phyloP scores from a whole-genome alignment of 2,888 invertebrate species.

The Physocephala rufipes region DNA sequence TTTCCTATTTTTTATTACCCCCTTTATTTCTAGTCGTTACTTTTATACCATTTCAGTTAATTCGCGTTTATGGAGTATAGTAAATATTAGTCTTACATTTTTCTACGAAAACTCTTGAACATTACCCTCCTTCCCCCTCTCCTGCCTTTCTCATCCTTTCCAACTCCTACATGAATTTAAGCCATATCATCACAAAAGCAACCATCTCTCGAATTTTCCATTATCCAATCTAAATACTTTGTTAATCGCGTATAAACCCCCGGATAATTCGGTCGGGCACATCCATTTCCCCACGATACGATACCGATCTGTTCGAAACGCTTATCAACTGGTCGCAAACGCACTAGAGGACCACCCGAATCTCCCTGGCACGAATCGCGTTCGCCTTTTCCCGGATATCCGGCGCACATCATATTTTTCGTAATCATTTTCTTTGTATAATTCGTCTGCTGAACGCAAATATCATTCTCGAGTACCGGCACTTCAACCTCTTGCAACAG shows the following conservation, averaged over 20 bases:
- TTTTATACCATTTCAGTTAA: too few relatives aligned
- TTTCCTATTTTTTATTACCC: neutral
- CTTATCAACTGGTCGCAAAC: slow-evolving; percentile 76
- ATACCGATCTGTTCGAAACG: slow-evolving; percentile 86
- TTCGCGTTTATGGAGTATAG: neutral
- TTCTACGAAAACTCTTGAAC: too few relatives aligned
- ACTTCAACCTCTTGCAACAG: slow-evolving; percentile 85
- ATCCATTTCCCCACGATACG: slow-evolving; percentile 91
- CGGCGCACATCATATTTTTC: slow-evolving; percentile 76
- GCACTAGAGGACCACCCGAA: slow-evolving; percentile 75
- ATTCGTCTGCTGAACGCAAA: slow-evolving; percentile 77
- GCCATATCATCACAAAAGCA: slow-evolving; percentile 77
- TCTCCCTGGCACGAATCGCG: slow-evolving; percentile 64
- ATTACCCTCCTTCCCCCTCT: neutral
- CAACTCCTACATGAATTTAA: neutral
- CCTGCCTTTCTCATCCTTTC: neutral
- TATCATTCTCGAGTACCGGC: slow-evolving; percentile 71
- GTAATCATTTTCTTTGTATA: slow-evolving; percentile 86
- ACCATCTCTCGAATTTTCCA: slow-evolving; percentile 79
- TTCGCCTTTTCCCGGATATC: slow-evolving; percentile 59
- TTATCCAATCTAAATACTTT: slow-evolving; percentile 84
- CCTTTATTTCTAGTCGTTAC: neutral
- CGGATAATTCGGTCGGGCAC: slow-evolving; percentile 84
- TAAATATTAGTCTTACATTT: neutral
- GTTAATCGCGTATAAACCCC: slow-evolving; percentile 87